A percentile compares a stretch with the other conserved stretches of the same genome.
Conservation (phyloP, 2,888 invertebrate genomes). For the Monochamus alternatus region DNA sequence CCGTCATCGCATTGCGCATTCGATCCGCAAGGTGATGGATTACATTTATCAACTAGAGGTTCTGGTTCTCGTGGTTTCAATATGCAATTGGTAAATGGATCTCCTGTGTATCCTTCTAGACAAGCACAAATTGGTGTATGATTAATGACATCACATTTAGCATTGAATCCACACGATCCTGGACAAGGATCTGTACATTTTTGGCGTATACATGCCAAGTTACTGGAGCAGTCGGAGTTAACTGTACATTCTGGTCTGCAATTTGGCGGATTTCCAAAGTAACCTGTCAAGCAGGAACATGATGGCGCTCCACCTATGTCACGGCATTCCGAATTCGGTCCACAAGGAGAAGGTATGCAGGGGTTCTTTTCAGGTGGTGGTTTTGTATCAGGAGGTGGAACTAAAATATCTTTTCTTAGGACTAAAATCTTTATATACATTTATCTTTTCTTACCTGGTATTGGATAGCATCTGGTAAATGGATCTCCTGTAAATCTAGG, state of each 20-base stretch:
- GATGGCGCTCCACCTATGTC: constrained; percentile 75
- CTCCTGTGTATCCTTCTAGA: constrained; percentile 75
- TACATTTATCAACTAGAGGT: constrained; percentile 70
- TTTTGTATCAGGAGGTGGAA: constrained; percentile 59
- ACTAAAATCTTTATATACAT: not conserved
- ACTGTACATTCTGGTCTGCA: constrained; percentile 80
- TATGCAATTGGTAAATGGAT: constrained; percentile 76
- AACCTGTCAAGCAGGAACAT: constrained; percentile 76
- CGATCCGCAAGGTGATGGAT: constrained; percentile 78
- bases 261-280: constrained; percentile 77
- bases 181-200: constrained; percentile 77
- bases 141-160: constrained; percentile 78
- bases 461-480: constrained; percentile 79
- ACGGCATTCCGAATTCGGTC: constrained; percentile 84
- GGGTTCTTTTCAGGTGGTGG: constrained; percentile 71
- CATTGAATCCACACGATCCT: constrained; percentile 77
- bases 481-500: constrained; percentile 80
- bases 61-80: constrained; percentile 68
- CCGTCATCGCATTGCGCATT: constrained; percentile 82
- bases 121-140: constrained; percentile 83
- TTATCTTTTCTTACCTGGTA: constrained; percentile 69
- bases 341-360: constrained; percentile 85
- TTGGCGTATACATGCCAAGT: constrained; percentile 74
- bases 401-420: constrained; percentile 49
- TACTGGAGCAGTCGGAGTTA: constrained; percentile 76